A percentile compares a stretch with the other conserved stretches of the same genome.
phyloP scores from a whole-genome alignment of 2,888 invertebrate genomes.

The Pycnomerus fuliginosus region DNA sequence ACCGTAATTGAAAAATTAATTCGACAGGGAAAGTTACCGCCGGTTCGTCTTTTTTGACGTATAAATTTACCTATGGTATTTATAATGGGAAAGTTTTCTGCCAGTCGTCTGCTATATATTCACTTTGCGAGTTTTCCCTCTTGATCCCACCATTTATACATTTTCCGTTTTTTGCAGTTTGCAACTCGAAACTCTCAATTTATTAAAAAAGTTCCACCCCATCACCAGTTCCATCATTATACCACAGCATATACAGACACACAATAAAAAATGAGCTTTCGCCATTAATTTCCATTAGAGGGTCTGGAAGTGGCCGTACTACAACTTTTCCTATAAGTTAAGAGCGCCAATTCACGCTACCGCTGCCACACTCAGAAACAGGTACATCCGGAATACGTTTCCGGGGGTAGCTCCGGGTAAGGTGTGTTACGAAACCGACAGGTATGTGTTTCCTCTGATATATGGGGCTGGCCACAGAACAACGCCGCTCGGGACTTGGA shows the following conservation, averaged over 20 bases:
- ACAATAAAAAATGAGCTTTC: no score
- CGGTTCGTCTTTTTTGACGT: constrained; percentile 34
- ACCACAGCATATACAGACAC: no score
- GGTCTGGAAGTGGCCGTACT: constrained; percentile 32
- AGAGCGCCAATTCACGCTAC: constrained; percentile 18
- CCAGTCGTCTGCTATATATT: constrained; percentile 20
- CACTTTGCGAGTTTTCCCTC: constrained; percentile 23
- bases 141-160: constrained; percentile 22
- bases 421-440: constrained; percentile 16
- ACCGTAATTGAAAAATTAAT: no score
- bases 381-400: constrained; percentile 24
- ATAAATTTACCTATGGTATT: constrained; percentile 35
- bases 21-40: no score
- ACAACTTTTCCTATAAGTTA: constrained; percentile 34
- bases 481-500: constrained; percentile 12
- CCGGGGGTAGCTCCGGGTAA: constrained; percentile 14
- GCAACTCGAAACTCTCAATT: constrained; percentile 21
- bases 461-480: constrained; percentile 3
- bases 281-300: constrained; percentile 36
- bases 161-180: constrained; percentile 16
- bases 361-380: constrained; percentile 27
- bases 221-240: constrained; percentile 23
- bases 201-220: constrained; percentile 22
- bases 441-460: constrained; percentile 18
- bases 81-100: constrained; percentile 21